These are phyloP conservation scores for Pleuronectes platessa DNA, from an alignment of 2,113 vertebrate genomes.

Conservation along the genomic window DNA sequence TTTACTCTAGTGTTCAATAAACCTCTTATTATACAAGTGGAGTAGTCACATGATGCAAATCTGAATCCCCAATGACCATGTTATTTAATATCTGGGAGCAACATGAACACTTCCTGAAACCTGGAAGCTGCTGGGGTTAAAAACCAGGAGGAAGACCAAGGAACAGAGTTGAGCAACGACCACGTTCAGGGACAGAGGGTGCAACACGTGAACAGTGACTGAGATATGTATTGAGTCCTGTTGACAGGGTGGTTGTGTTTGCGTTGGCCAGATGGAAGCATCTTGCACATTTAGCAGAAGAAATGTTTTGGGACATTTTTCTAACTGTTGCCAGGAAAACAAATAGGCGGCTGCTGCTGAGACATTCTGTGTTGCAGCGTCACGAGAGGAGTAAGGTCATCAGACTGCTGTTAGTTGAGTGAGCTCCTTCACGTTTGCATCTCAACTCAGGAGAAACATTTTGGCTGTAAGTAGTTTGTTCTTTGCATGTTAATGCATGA, in stretches of 20 bases:
- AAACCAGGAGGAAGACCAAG: conserved; percentile 42
- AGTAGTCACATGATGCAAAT: conserved; percentile 73
- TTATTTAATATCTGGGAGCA: conserved; percentile 23
- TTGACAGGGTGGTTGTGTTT: neutral
- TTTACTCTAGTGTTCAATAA: conserved; percentile 65
- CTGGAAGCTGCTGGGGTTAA: conserved; percentile 41
- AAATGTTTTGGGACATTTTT: neutral
- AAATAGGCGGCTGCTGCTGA: too few species aligned
- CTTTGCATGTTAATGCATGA: too few species aligned
- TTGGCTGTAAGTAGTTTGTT: too few species aligned
- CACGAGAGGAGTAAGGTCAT: too few species aligned
- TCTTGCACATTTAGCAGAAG: conserved; percentile 5
- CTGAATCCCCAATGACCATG: conserved; percentile 43
- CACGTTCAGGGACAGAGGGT: conserved; percentile 9
- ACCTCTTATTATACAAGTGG: conserved; percentile 78
- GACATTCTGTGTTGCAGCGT: too few species aligned
- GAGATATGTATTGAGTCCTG: neutral
- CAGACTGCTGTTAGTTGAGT: too few species aligned
- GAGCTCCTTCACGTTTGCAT: too few species aligned
- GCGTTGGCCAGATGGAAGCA: neutral
- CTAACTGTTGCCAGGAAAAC: neutral
- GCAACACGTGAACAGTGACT: conserved; percentile 52
- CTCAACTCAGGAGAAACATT: too few species aligned
- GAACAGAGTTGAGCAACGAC: conserved; percentile 8
- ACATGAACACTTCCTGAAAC: conserved; percentile 40